Conservation (phyloP, 2,113 vertebrate species). For the Emydocephalus ijimae region DNA sequence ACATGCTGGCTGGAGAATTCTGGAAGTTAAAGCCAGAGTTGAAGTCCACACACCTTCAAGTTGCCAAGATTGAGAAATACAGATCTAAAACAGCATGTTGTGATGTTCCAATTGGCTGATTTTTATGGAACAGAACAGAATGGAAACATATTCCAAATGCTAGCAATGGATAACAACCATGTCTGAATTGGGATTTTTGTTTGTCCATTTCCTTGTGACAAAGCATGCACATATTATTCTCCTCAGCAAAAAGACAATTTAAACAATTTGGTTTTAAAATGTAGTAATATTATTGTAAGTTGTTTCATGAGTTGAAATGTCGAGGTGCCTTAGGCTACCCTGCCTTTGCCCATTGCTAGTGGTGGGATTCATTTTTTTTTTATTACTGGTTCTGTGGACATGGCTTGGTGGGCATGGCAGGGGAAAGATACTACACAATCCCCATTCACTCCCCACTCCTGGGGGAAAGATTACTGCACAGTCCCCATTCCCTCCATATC, state of each 20-base stretch:
- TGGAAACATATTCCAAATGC: background rate
- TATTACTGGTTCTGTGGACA: too few species aligned
- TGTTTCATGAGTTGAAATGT: background rate
- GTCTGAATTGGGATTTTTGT: background rate
- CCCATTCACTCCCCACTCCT: too few species aligned
- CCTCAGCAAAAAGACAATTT: background rate
- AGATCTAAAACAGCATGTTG: background rate
- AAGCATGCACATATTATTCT: background rate
- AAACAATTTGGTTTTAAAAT: background rate
- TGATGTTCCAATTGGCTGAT: background rate
- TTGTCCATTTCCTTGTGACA: background rate
- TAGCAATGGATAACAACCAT: background rate
- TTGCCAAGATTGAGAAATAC: background rate
- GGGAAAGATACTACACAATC: too few species aligned
- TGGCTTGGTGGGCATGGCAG: too few species aligned
- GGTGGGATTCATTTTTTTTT: too few species aligned
- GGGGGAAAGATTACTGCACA: too few species aligned
- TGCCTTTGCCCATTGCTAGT: background rate
- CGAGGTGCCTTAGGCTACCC: background rate
- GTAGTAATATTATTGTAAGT: background rate
- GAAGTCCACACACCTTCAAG: background rate
- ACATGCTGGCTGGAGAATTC: background rate
- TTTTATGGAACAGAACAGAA: background rate
- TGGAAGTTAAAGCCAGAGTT: background rate
- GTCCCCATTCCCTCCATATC: too few species aligned